Base-by-base conservation (phyloP, 2,888 invertebrate species). In the Tipula confusa region DNA sequence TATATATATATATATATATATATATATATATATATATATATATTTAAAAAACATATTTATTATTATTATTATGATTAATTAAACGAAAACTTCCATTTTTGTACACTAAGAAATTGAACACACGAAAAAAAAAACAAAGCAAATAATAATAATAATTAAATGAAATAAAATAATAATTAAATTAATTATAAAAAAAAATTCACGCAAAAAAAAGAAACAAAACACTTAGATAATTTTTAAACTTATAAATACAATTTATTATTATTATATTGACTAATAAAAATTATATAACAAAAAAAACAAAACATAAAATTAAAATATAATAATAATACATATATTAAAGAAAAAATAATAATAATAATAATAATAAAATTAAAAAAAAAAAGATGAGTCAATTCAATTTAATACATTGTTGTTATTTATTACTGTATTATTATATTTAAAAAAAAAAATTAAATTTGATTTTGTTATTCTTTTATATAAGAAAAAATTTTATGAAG, bases 381-480 rank as follows among this genome's bases (percentile, higher is more conserved):
- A 64, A 43, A 29, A 80, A 80, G 80, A 80, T 80, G 80, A 80
- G 80, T 80, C 80, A 80, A 80, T 80, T 80, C 80, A 80, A 80
- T 80, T 80, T 80, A 80, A 80, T 80, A 80, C 29, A 29, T 80
- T 80, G 80, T 80, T 80, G 80, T 80, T 80, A 80, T 80, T 80
- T 80, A 80, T 80, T 80, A 64, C 64, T 64, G 64, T 64, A 80
- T 80, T 80, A 80, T 31, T 80, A 80, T 29, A 64, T 24, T 64
- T 64, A 64, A 80, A 80, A 15, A 80, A 29, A 80, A 79, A 29
- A 80, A 80, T 80, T 80, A 80, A 64, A 64, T 64, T 80, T 80
- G 80, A 80, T 80, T 80, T 80, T 80, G 80, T 80, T 80, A 80
- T 80, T 80, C 29, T 80, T 80, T 80, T 80, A 80, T 80, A 80